Evolutionary conservation across 2,797 vertebrate genomes (phyloP).

Genomic region (Adrianichthys oophorus): DNA sequence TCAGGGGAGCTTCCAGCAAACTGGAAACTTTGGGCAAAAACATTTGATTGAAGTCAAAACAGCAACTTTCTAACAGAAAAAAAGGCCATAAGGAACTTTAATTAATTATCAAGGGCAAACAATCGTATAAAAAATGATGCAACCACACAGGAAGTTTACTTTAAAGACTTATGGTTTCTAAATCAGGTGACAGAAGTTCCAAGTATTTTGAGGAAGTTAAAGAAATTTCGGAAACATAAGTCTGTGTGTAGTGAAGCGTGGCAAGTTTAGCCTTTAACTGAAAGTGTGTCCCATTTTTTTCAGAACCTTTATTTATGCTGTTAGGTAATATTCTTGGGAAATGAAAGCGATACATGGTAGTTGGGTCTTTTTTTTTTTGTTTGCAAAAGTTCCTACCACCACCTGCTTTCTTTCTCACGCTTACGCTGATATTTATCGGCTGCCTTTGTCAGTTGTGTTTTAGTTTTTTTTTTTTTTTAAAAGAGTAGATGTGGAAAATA

Average conservation of each 20-base stretch:
- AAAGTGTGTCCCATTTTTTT: background rate
- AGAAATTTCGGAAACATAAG: no score
- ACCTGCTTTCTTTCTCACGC: background rate
- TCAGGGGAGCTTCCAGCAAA: no score
- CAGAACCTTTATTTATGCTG: background rate
- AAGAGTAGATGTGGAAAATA: slow-evolving; percentile 1
- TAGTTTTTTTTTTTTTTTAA: slow-evolving; percentile 18
- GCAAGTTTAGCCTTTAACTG: no score
- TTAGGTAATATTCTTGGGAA: slow-evolving; percentile 6
- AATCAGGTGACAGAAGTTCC: background rate
- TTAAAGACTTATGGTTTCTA: background rate
- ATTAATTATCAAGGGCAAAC: background rate
- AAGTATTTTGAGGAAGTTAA: no score
- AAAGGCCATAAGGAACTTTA: background rate
- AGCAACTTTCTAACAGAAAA: background rate
- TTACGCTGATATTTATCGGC: background rate
- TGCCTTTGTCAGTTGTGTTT: background rate
- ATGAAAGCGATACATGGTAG: background rate
- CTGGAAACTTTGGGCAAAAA: no score
- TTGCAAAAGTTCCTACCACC: background rate
- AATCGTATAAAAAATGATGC: background rate
- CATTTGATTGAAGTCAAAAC: background rate
- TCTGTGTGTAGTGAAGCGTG: no score
- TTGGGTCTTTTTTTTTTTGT: background rate
- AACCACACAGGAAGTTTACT: background rate